Evolutionary conservation across 2,113 vertebrate genomes (phyloP).

Genomic region (Barbus barbus): DNA sequence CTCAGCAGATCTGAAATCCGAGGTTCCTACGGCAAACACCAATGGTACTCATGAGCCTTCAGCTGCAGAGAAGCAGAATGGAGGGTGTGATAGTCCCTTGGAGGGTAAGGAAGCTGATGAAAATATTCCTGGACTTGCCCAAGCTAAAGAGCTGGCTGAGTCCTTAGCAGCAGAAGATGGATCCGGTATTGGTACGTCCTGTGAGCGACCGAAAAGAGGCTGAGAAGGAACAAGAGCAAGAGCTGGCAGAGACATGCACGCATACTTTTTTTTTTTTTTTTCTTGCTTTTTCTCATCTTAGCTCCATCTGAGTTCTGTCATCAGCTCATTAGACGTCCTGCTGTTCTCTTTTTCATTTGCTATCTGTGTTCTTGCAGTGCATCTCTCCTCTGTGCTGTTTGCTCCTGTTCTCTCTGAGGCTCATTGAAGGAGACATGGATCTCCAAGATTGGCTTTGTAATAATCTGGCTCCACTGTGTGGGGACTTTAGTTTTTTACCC

Average conservation of each 20-base stretch:
- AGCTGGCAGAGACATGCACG: conserved; percentile 60
- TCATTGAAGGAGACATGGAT: conserved; percentile 30
- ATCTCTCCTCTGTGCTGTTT: conserved; percentile 62
- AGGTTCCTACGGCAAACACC: conserved; percentile 51
- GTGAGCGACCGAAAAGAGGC: neutral
- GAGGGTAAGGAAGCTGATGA: conserved; percentile 81
- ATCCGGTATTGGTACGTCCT: conserved; percentile 82
- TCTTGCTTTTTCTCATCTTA: neutral
- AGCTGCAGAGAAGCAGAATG: conserved; percentile 59
- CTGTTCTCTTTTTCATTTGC: neutral
- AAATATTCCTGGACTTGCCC: conserved; percentile 84
- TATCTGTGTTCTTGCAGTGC: conserved; percentile 25
- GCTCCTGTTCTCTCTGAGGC: conserved; percentile 60
- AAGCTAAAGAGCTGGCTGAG: conserved; percentile 94
- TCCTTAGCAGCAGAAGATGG: conserved; percentile 89
- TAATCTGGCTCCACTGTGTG: neutral
- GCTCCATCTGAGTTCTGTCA: neutral
- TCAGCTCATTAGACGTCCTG: neutral
- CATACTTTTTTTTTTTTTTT: too few species aligned
- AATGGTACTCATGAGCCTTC: conserved; percentile 67
- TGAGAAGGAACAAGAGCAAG: conserved; percentile 43
- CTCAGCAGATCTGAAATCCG: conserved; percentile 49
- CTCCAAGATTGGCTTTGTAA: conserved; percentile 12
- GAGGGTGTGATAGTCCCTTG: conserved; percentile 77
- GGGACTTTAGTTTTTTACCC: neutral